Evolutionary conservation across 2,888 invertebrate genomes (phyloP), one percentile per base, ranked within the genome.

Genomic region (Steinernema scapterisci): DNA sequence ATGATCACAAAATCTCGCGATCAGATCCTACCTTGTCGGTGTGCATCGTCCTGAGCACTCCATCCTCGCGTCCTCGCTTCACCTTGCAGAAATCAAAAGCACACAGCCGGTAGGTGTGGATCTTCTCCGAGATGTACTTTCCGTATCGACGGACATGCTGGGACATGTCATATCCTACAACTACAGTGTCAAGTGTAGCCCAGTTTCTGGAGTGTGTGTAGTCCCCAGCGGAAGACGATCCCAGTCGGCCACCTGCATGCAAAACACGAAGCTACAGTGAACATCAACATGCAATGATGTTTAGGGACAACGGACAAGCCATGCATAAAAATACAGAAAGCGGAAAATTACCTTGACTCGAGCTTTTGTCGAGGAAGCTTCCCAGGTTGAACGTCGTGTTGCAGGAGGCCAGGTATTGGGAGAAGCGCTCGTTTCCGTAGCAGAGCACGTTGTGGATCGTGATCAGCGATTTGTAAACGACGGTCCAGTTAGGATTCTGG

Each of bases 391-490:
- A 97, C 87, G 95, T 95, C 89, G 97, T 96, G 91, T 97, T 99
- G 91, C 96, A 97, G 86, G 97, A 99, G 78, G 99, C 99, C 91
- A 99, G 91, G 91, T 97, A 99, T 91, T 99, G 99, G 89, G 97
- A 97, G 90, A 99, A 99, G 89, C 99, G 93, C 97, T 99, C 99
- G 91, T 99, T 99, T 88, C 99, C 99, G 90, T 97, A 97, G 88
- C 97, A 97, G 92, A 99, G 94, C 89, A 99, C 91, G 90, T 99
- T 97, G 90, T 99, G 99, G 81, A 96, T 95, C 77, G 97, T 97
- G 88, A 99, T 94, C 83, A 99, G 92, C 73, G 97, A 92, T 90
- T 99, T 99, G 90, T 95, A 99, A 77, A 97, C 97, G 79, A 99
- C 97, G 82, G 97, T 94, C 97, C 99, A 99, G 89, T 94, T 96